Evolutionary conservation across 2,888 invertebrate genomes (phyloP).

Genomic region (Agrenia bidenticulata): DNA sequence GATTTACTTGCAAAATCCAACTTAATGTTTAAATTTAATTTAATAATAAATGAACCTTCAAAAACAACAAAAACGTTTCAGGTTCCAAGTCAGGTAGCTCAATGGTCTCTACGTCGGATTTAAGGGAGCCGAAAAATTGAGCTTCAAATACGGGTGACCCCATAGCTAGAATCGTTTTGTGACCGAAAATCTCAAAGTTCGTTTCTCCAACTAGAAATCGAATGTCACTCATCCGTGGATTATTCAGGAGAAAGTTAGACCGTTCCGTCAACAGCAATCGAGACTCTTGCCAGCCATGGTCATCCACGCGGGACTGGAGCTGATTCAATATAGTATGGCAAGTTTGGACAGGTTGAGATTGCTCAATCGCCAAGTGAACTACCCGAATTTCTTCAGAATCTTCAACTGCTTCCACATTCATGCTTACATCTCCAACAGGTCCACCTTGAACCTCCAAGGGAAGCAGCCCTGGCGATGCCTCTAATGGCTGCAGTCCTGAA

Average conservation of each 20-base stretch:
- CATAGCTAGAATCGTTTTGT: constrained; percentile 74
- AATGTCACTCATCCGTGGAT: constrained; percentile 69
- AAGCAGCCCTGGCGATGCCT: too few species aligned
- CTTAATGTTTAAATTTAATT: not conserved
- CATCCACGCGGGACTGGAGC: constrained; percentile 12
- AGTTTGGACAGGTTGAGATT: too few species aligned
- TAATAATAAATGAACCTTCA: constrained; percentile 57
- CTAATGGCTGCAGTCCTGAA: too few species aligned
- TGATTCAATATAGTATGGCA: not conserved
- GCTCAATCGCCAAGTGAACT: too few species aligned
- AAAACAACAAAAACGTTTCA: constrained; percentile 72
- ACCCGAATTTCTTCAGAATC: too few species aligned
- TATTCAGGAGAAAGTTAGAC: constrained; percentile 68
- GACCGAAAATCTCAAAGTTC: constrained; percentile 72
- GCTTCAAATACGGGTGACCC: constrained; percentile 85
- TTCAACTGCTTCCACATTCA: too few species aligned
- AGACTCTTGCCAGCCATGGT: constrained; percentile 62
- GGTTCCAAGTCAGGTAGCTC: constrained; percentile 83
- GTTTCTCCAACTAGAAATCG: constrained; percentile 76
- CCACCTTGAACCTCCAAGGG: too few species aligned
- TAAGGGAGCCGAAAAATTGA: constrained; percentile 78
- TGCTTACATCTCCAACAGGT: too few species aligned
- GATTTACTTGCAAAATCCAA: not conserved
- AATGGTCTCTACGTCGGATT: constrained; percentile 65
- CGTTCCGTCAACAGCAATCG: constrained; percentile 73